Evolutionary conservation across 2,797 vertebrate genomes (phyloP).

Genomic region (Hydrolagus colliei): DNA sequence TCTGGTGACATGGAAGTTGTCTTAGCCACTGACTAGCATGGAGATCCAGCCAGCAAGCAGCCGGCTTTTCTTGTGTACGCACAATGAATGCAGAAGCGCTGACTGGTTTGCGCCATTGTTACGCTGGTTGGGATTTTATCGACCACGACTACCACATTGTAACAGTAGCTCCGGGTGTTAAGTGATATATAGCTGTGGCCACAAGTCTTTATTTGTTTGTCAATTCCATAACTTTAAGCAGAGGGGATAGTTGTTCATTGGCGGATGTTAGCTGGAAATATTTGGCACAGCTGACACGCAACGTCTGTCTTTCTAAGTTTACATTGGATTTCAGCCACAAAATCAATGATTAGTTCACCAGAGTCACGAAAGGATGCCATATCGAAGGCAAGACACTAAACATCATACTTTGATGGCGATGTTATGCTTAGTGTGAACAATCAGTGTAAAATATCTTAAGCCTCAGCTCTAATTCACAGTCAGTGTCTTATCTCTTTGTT

Average conservation of each 20-base stretch:
- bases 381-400: not conserved
- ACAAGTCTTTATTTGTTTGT: too few species aligned
- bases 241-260: not conserved
- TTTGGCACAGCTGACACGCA: not conserved
- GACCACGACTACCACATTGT: too few species aligned
- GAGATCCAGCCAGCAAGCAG: too few species aligned
- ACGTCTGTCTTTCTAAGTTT: not conserved
- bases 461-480: not conserved
- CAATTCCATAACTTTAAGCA: not conserved
- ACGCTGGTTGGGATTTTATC: too few species aligned
- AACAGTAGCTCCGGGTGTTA: too few species aligned
- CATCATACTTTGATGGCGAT: not conserved
- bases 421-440: not conserved
- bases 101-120: too few species aligned
- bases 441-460: not conserved
- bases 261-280: not conserved
- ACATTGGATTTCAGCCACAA: slow-evolving; percentile 19
- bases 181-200: too few species aligned
- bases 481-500: not conserved
- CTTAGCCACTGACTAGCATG: too few species aligned
- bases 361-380: not conserved
- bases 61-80: too few species aligned
- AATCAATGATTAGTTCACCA: not conserved
- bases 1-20: too few species aligned
- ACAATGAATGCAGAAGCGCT: too few species aligned